Evolutionary conservation across 2,113 vertebrate species (phyloP), one percentile per base, ranked within the genome.

Genomic region (Pollachius pollachius): DNA sequence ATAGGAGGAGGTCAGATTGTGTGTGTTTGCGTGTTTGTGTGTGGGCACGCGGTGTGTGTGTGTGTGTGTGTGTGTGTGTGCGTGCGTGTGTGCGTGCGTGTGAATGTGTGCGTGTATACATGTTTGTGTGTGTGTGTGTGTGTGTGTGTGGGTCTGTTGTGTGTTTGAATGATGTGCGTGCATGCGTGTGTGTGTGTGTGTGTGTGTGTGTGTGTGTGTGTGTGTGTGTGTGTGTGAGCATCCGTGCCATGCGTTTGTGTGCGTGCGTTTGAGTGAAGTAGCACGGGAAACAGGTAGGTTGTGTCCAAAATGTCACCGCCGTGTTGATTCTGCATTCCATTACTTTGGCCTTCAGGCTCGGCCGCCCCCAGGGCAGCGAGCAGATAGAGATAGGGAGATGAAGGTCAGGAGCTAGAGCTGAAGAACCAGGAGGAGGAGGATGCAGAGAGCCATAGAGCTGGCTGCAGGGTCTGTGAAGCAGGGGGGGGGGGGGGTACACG

Each of bases 301-400:
- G 48, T 72, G 18, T 25, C 72, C 72, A 84, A 84, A 85, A 89
- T 91, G 84, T 87, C 87, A 88, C 71, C 16, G 62, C 69, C 76
- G 62, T 83, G 80, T 87, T 84, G 85, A 79, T 85, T 87, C 78
- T 85, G 80, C 75, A 84, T 89, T 83, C 74, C 52, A 84, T 88
- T 85, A 81, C 74, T 70, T 68, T 67, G 71, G 30, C 30, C 30
- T 69, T 65, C 41, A 67, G 74, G 70, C 79, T 74, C 68, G 71
- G 70, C 75, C 81, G 76, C 58, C 74, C 59, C 37, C 73, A 69
- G 52, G 30, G 63, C n/a, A 19, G 57, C 81, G 70, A 78, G 65
- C 74, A 4, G 77, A 81, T 85, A 76, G 78, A 86, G 63, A 58
- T 59, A 68, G 62, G 67, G 60, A 76, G 34, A 52, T 86, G 83